Conservation (phyloP, 2,113 vertebrate genomes). For the Rhea americana region DNA sequence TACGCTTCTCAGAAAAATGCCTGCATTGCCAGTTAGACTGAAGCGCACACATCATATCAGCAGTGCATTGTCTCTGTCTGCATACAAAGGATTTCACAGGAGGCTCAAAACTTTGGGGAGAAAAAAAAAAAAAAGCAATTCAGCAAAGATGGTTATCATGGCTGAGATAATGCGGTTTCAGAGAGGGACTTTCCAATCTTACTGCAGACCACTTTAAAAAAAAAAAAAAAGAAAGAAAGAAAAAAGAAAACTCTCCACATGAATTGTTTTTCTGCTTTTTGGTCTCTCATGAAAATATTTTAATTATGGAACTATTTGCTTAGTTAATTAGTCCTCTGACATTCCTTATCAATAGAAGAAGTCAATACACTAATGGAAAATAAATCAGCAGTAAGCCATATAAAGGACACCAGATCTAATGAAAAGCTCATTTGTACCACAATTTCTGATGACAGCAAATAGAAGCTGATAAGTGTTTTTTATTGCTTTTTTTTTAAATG, state of each 20-base stretch:
- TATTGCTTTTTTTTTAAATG: not conserved
- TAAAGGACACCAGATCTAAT: not conserved
- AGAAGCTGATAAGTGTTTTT: fast-evolving
- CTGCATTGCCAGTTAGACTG: not conserved
- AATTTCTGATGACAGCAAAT: not conserved
- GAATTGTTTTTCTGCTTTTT: not conserved
- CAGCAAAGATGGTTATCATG: not conserved
- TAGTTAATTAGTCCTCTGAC: not conserved
- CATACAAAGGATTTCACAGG: not conserved
- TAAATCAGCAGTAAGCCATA: not conserved
- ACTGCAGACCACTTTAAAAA: not conserved
- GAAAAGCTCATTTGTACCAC: not conserved
- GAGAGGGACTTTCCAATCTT: not conserved
- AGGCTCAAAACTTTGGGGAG: not conserved
- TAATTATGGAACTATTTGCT: constrained; percentile 1
- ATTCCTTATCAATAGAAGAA: not conserved
- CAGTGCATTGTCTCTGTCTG: not conserved
- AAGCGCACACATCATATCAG: not conserved
- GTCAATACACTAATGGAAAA: not conserved
- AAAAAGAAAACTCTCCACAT: not conserved
- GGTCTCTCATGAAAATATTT: not conserved
- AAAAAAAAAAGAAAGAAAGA: no score
- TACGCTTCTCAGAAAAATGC: not conserved
- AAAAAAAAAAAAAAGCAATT: not conserved
- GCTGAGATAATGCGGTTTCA: not conserved